Conservation (phyloP, 2,888 invertebrate genomes). For the Salpingus planirostris region DNA sequence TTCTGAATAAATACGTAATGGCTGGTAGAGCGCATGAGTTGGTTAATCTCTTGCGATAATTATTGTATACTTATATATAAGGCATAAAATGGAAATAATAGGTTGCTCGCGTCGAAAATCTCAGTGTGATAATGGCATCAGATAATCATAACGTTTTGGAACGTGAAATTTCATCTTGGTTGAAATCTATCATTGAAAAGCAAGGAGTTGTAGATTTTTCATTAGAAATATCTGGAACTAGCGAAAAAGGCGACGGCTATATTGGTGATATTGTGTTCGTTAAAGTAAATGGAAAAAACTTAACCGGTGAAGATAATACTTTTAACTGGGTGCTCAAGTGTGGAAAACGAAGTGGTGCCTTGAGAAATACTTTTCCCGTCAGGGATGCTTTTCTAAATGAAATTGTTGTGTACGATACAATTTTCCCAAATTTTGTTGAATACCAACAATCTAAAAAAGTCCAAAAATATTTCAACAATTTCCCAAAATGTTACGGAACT, state of each 20-base stretch:
- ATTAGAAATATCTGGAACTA: no score
- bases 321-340: slow-evolving; percentile 10
- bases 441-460: slow-evolving; percentile 15
- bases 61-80: no score
- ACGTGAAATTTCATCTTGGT: no score
- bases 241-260: slow-evolving; percentile 5
- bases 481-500: slow-evolving; percentile 16
- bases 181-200: no score
- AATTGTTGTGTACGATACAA: slow-evolving; percentile 20
- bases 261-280: slow-evolving; percentile 4
- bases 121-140: no score
- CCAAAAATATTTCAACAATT: slow-evolving; percentile 9
- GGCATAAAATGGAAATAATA: no score
- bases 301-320: slow-evolving; percentile 3
- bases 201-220: no score
- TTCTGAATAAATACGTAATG: no score
- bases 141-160: no score
- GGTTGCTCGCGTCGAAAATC: no score
- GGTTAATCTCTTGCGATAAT: no score
- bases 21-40: no score
- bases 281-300: slow-evolving; percentile 4
- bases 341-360: slow-evolving; percentile 8
- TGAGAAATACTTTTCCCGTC: slow-evolving; percentile 12
- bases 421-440: slow-evolving; percentile 16
- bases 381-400: slow-evolving; percentile 17